Evolutionary conservation across 2,888 invertebrate genomes (phyloP).

Genomic region (Diarsia rubi): DNA sequence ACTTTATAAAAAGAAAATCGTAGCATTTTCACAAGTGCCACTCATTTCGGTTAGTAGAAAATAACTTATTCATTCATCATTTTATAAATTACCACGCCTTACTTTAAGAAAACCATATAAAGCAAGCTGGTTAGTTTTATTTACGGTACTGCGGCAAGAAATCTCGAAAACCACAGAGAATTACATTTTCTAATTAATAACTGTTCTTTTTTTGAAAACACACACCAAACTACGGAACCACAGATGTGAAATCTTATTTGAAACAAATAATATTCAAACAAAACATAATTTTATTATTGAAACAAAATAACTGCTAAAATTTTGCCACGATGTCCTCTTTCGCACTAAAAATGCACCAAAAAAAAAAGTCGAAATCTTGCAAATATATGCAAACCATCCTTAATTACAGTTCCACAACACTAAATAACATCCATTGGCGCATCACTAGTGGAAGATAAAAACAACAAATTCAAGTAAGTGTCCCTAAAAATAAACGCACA

Average conservation of each 20-base stretch:
- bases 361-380: accelerated
- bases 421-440: constrained; percentile 57
- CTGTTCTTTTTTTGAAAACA: background rate
- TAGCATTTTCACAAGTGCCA: background rate
- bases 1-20: background rate
- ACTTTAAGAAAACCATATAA: background rate
- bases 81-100: background rate
- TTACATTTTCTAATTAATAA: background rate
- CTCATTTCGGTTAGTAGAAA: background rate
- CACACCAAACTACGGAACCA: too few relatives aligned
- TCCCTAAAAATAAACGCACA: constrained; percentile 68
- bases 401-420: constrained; percentile 50
- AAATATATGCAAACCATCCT: background rate
- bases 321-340: background rate
- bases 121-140: background rate
- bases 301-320: too few relatives aligned
- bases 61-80: background rate
- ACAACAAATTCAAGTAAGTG: constrained; percentile 65
- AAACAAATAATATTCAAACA: too few relatives aligned
- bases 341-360: background rate
- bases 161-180: background rate
- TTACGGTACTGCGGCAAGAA: background rate
- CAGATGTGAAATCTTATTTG: background rate
- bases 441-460: constrained; percentile 58
- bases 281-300: too few relatives aligned